Conservation (phyloP, 2,888 invertebrate species). For the Phlogophora meticulosa region DNA sequence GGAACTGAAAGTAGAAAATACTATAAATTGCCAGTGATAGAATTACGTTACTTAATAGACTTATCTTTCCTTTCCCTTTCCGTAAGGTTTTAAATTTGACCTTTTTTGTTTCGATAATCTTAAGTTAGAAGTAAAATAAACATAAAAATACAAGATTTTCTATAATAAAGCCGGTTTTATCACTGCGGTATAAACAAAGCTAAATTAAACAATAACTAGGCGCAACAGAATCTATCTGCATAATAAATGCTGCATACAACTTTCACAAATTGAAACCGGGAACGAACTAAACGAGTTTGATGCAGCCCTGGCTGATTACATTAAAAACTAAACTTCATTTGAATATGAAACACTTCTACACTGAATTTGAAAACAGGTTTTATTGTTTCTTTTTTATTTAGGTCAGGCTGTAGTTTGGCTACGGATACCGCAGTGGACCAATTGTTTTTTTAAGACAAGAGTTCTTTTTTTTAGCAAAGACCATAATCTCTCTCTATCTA, state of each 20-base stretch:
- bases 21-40: conserved; percentile 1
- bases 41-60: no score
- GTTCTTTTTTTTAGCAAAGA: background rate
- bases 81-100: background rate
- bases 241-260: conserved; percentile 64
- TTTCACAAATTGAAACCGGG: conserved; percentile 59
- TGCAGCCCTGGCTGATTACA: conserved; percentile 49
- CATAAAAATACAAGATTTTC: background rate
- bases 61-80: background rate
- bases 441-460: background rate
- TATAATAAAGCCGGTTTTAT: background rate
- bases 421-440: conserved; percentile 35
- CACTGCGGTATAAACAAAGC: conserved; percentile 22
- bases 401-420: conserved; percentile 36
- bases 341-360: conserved; percentile 50
- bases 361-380: conserved; percentile 35
- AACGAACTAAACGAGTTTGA: conserved; percentile 53
- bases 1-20: conserved; percentile 10
- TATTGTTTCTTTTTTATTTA: conserved; percentile 43
- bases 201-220: conserved; percentile 20
- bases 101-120: no score
- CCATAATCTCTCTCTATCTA: background rate
- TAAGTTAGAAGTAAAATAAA: no score
- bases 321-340: conserved; percentile 56
- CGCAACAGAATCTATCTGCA: conserved; percentile 57